Percentiles rank a stretch among this genome's conserved stretches.
Conservation (phyloP, 2,113 vertebrate species). For the Elephantulus edwardii region DNA sequence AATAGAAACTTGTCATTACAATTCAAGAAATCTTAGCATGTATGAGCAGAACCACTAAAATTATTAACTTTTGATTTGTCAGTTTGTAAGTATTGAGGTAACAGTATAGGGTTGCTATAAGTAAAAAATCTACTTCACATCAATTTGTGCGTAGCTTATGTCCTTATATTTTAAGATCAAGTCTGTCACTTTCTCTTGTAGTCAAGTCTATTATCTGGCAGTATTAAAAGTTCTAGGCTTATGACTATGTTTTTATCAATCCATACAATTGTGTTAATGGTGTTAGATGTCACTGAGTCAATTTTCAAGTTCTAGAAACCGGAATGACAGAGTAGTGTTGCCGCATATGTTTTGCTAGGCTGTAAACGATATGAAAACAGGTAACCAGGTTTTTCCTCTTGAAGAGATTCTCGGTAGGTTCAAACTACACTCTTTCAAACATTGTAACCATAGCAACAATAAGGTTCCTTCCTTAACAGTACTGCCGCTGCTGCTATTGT, state of each 20-base stretch:
- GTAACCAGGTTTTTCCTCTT: neutral
- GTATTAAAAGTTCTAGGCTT: neutral
- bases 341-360: neutral
- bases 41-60: neutral
- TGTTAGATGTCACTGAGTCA: neutral
- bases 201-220: neutral
- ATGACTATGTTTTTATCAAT: neutral
- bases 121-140: too few relatives aligned
- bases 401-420: neutral
- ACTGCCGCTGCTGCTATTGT: too few relatives aligned
- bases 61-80: neutral
- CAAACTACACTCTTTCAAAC: neutral
- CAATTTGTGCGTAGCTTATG: neutral
- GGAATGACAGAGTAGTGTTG: neutral
- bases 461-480: neutral
- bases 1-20: constrained; percentile 14
- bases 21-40: neutral
- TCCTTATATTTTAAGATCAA: neutral
- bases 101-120: too few relatives aligned
- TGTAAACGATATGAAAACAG: neutral
- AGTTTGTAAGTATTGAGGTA: neutral
- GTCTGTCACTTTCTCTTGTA: neutral
- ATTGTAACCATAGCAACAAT: neutral
- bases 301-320: neutral
- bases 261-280: neutral